phyloP scores from a whole-genome alignment of 2,113 vertebrate genomes.

The Lonchura striata region DNA sequence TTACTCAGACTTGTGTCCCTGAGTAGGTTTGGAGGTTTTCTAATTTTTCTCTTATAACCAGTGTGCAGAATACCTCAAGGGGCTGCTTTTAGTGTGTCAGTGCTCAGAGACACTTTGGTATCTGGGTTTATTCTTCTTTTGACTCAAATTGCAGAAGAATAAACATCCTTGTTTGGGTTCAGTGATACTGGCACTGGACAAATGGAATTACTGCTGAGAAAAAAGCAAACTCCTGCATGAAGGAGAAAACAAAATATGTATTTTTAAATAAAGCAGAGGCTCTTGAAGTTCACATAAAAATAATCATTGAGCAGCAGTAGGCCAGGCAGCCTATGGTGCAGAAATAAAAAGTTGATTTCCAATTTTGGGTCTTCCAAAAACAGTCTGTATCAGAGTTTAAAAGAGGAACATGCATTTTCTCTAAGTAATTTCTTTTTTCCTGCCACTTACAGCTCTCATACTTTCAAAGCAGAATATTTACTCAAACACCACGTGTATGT shows the following conservation, averaged over 20 bases:
- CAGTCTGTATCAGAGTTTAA: background rate
- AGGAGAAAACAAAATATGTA: background rate
- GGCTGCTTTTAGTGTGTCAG: background rate
- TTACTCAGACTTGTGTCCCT: background rate
- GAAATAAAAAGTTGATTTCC: background rate
- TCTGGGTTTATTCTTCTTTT: background rate
- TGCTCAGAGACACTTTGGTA: background rate
- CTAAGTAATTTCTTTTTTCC: background rate
- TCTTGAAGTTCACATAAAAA: background rate
- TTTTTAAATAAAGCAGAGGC: background rate
- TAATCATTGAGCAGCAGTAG: background rate
- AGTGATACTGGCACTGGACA: background rate
- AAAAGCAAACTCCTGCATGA: background rate
- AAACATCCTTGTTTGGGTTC: background rate
- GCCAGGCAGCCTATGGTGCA: background rate
- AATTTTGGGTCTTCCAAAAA: background rate
- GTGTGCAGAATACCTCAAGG: accelerated
- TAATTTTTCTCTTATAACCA: background rate
- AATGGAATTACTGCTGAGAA: background rate
- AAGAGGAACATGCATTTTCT: background rate
- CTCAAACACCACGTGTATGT: accelerated
- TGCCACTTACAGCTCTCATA: background rate
- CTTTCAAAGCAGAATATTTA: background rate
- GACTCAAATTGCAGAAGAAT: background rate
- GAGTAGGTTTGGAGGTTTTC: background rate